A percentile compares a stretch with the other conserved stretches of the same genome.
Conservation (phyloP, 2,113 vertebrate genomes). For the Lagenorhynchus albirostris region DNA sequence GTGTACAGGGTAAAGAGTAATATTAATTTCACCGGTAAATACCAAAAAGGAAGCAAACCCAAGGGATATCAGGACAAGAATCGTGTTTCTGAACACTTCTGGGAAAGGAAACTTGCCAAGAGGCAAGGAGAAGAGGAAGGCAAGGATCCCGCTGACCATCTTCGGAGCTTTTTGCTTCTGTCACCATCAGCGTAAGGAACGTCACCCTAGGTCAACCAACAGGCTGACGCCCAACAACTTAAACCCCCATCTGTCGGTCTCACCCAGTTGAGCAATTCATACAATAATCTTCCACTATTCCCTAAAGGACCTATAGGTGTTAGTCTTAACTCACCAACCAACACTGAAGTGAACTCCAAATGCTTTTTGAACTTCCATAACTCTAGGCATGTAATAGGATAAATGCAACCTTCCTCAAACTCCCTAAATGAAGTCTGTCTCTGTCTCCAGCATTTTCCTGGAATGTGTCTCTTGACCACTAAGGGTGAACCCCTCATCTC, state of each 20-base stretch:
- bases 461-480: background rate
- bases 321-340: background rate
- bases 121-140: background rate
- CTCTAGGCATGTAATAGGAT: background rate
- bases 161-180: no score
- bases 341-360: background rate
- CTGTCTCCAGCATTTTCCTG: background rate
- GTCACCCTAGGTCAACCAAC: background rate
- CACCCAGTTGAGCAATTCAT: background rate
- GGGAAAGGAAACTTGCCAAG: background rate
- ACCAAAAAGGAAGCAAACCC: slow-evolving; percentile 28
- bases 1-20: slow-evolving; percentile 44
- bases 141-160: background rate
- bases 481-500: background rate
- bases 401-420: background rate
- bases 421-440: background rate
- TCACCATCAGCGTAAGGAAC: background rate
- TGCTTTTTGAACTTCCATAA: background rate
- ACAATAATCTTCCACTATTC: background rate
- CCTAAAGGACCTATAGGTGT: background rate
- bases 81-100: background rate
- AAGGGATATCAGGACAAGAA: background rate
- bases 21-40: slow-evolving; percentile 60
- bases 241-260: background rate
- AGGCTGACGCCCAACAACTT: background rate